Base-by-base conservation (phyloP, 35 echinoderm and acorn worm genomes). In the Hemicentrotus pulcherrimus region DNA sequence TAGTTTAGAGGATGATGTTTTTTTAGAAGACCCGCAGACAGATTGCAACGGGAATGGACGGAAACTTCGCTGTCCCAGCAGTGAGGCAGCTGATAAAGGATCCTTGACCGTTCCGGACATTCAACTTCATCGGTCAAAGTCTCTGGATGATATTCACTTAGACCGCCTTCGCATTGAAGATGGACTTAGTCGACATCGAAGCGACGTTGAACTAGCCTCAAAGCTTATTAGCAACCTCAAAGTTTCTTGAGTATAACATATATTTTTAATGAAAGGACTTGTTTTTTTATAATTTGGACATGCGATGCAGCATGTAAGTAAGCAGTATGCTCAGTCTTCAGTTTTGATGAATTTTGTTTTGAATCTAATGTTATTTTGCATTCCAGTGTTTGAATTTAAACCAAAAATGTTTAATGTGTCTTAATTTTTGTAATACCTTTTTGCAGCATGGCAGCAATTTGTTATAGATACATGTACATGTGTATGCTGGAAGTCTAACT, bases 131-230 rank as follows among this genome's bases (percentile, higher is more conserved):
- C 86, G 97, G 11, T 97, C 97, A 78, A 96, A 96, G 71, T 97
- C 97, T 55, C 60, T 97, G 22, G 97, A 97, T 88, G 97, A 97
- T 52, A n/a, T 97, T 3, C 55, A 86, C 2, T 16, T 92, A 15
- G 61, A 30, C 47, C 18, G 91, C 22, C 41, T 58, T 41, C 32
- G 48, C 15, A 78, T 47, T 8, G 88, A 94, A 47, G 86, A 86
- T 33, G 88, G 91, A 48, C 87, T 52, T 30, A 92, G 58, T 30
- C 48, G 60, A 61, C 87, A 94, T 28, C 60, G 88, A 46, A 86
- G 94, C 32, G 95, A 97, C 45, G 60, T 97, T n/a, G 97, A 97
- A 71, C 89, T 95, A 92, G 95, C 95, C 86, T 90, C 97, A 55
- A 95, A 95, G 48, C 60, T 95, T 48, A 91, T 97, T 58, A 91